Conservation (phyloP, 1,140 invertebrate genomes). For the Drosophila santomea region DNA sequence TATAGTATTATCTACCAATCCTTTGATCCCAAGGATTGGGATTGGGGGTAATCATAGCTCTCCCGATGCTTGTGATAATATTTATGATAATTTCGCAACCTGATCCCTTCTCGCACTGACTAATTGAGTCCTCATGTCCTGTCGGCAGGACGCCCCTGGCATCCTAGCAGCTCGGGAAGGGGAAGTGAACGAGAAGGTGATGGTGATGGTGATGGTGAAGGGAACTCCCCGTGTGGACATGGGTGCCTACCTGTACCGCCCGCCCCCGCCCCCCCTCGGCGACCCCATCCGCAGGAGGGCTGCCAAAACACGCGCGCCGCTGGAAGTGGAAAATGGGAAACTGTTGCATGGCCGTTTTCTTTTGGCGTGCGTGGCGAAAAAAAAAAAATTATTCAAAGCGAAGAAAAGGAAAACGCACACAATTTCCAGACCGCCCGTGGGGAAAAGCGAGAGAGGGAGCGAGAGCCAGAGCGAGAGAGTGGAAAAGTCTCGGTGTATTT, state of each 20-base stretch:
- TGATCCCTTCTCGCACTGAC: slow-evolving; percentile 20
- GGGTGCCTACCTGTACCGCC: slow-evolving; percentile 14
- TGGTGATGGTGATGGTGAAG: too few relatives aligned
- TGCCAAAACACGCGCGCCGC: slow-evolving; percentile 34
- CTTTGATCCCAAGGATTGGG: too few relatives aligned
- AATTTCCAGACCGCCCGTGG: slow-evolving; percentile 62
- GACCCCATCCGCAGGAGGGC: slow-evolving; percentile 7
- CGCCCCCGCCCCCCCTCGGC: slow-evolving; percentile 9
- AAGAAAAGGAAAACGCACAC: slow-evolving; percentile 31
- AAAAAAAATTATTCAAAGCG: slow-evolving; percentile 8
- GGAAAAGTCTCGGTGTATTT: slow-evolving; percentile 26
- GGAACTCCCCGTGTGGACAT: not conserved
- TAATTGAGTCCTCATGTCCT: slow-evolving; percentile 58
- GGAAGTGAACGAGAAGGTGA: not conserved
- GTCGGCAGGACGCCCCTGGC: slow-evolving; percentile 31
- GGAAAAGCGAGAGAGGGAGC: slow-evolving; percentile 6
- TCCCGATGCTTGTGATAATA: slow-evolving; percentile 2
- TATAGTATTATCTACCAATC: too few relatives aligned
- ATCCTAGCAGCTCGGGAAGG: not conserved
- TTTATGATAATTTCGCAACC: slow-evolving; percentile 12
- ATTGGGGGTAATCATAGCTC: not conserved
- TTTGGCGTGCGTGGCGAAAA: slow-evolving; percentile 34
- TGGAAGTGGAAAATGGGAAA: slow-evolving; percentile 41
- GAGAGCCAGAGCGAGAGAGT: slow-evolving; percentile 7
- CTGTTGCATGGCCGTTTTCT: slow-evolving; percentile 42